These are phyloP conservation scores for Gymnocheta viridis DNA, from an alignment of 2,888 invertebrate species.

Conservation along the genomic window DNA sequence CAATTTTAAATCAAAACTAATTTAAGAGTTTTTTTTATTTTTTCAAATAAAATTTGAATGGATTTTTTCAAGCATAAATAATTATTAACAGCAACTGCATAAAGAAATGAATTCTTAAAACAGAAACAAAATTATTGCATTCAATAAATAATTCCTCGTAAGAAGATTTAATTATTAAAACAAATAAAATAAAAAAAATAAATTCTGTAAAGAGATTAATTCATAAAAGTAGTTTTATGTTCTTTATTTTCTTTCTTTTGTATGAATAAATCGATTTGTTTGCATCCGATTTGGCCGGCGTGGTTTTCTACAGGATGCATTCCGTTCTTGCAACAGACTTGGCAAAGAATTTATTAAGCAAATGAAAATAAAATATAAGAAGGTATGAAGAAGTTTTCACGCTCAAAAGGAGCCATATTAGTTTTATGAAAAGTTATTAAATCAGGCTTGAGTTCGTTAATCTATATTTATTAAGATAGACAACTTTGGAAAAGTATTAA, in stretches of 20 bases:
- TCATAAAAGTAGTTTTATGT: constrained; percentile 15
- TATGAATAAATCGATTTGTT: constrained; percentile 13
- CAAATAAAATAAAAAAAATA: not conserved
- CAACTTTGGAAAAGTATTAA: too few relatives aligned
- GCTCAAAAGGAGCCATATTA: too few relatives aligned
- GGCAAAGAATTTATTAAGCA: not conserved
- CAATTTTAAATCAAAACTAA: not conserved
- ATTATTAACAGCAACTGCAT: not conserved
- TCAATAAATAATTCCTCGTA: constrained; percentile 30
- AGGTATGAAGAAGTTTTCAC: too few relatives aligned
- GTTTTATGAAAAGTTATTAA: too few relatives aligned
- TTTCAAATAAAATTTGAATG: not conserved
- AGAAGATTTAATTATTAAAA: constrained; percentile 40
- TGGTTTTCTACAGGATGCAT: not conserved
- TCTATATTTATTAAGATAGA: too few relatives aligned
- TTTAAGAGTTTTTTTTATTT: constrained; percentile 1
- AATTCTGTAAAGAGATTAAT: constrained; percentile 40
- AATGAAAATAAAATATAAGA: not conserved
- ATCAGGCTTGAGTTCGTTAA: too few relatives aligned
- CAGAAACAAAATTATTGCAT: constrained; percentile 20
- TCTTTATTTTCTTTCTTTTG: constrained; percentile 1
- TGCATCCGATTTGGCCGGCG: not conserved
- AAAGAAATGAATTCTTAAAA: not conserved
- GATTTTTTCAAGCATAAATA: constrained; percentile 1
- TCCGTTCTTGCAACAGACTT: not conserved